Base-by-base conservation (phyloP, 2,113 vertebrate genomes). In the Tachysurus fulvidraco region DNA sequence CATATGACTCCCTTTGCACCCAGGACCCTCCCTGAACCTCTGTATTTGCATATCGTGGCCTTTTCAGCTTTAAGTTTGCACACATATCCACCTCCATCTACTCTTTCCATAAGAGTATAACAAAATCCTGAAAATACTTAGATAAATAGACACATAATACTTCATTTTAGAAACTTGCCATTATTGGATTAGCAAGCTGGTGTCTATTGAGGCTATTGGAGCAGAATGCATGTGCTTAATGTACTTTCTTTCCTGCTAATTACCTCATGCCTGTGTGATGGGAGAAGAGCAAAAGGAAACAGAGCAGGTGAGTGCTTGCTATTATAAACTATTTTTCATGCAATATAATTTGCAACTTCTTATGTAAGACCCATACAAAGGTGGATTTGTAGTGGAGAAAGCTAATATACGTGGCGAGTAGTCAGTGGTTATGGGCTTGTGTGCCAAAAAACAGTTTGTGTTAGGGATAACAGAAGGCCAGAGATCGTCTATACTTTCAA, bases 161-260 rank as follows among this genome's bases (percentile, higher is more conserved):
- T 52, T 25, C 1, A 12, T 46, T 44, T 46, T 46, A 73, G 44
- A 46, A 74, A 25, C 19, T 13, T 50, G 41, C 3, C 71, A 50
- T 54, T 54, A 17, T 57, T 71, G 82, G n/a, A 73, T 57, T 83
- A 86, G 65, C 54, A 55, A 71, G 28, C 80, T 60, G 54, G 25
- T 50, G 21, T 41, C 16, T 55, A 28, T 19, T 85, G 28, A 25
- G 69, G 65, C 16, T 55, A 28, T 19, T 85, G 28, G n/a, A 74
- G 65, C 84, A 30, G 59, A 88, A 94, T 94, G 94, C 90, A 87
- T 82, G 81, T 90, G 82, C 4, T 91, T 46, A 93, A 88, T 89
- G 50, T 92, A 86, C 55, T 95, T 55, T 92, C 88, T 74, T 92
- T 87, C 85, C 83, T 94, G 79, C 91, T 95, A 83, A 76, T 94